Conservation (phyloP, 2,797 vertebrate genomes). For the Amniataba percoides region DNA sequence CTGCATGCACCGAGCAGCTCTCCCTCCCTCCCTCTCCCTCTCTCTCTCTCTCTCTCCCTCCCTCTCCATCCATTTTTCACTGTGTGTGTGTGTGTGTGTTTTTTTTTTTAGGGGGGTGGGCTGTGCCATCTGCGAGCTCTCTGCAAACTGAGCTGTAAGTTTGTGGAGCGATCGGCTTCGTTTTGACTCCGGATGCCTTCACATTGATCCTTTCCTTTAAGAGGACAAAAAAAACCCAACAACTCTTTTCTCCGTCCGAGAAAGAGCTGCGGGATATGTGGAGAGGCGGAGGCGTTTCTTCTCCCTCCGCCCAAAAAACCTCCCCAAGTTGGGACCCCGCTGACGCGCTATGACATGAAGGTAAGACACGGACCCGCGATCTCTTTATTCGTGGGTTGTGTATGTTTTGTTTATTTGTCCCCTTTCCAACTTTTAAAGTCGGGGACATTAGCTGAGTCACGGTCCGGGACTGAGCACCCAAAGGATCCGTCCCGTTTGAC, state of each 20-base stretch:
- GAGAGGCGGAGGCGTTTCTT: conserved; percentile 76
- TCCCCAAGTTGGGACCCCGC: conserved; percentile 77
- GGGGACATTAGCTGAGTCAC: conserved; percentile 84
- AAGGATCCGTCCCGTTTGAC: conserved; percentile 71
- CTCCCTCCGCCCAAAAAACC: conserved; percentile 63
- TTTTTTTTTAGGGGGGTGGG: conserved; percentile 55
- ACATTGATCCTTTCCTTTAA: too few relatives aligned
- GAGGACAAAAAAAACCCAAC: too few relatives aligned
- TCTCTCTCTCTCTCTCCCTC: conserved; percentile 34
- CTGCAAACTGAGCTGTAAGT: conserved; percentile 56
- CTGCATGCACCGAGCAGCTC: conserved; percentile 75
- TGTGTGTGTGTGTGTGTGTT: too few relatives aligned
- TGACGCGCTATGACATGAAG: conserved; percentile 80
- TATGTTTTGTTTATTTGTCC: too few relatives aligned
- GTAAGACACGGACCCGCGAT: conserved; percentile 78
- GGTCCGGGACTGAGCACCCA: conserved; percentile 57
- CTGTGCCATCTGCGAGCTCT: conserved; percentile 67
- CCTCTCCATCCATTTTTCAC: conserved; percentile 71
- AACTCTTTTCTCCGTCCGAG: conserved; percentile 11
- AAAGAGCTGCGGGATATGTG: conserved; percentile 73
- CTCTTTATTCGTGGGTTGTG: too few relatives aligned
- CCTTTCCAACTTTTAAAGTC: conserved; percentile 60
- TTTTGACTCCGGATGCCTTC: background rate
- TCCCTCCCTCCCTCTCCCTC: conserved; percentile 38
- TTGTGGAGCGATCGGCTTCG: conserved; percentile 34